Evolutionary conservation across 2,888 invertebrate species (phyloP).

Genomic region (Schizotus pectinicornis): DNA sequence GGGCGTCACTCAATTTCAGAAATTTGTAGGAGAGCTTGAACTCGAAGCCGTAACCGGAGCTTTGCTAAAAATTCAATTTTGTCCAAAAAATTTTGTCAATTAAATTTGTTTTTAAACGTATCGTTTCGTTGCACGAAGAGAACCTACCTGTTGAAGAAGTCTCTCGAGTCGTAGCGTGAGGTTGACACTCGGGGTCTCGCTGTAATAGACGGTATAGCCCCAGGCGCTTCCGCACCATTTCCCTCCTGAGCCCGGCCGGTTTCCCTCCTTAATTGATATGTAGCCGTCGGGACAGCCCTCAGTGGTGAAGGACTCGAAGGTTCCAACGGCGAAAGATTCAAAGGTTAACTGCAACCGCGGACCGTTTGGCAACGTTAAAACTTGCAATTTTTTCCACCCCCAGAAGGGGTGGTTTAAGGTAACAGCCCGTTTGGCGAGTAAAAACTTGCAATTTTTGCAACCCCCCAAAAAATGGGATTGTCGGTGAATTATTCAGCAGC

Average conservation of each 20-base stretch:
- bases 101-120: no score
- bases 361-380: background rate
- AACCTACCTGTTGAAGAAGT: constrained; percentile 73
- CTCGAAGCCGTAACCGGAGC: constrained; percentile 80
- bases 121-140: no score
- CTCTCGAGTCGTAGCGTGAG: constrained; percentile 74
- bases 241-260: constrained; percentile 74
- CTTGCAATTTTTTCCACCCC: background rate
- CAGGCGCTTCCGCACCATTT: constrained; percentile 86
- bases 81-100: no score
- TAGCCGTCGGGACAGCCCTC: constrained; percentile 84
- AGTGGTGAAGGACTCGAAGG: constrained; percentile 77
- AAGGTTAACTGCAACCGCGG: constrained; percentile 70
- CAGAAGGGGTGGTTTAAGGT: no score
- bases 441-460: no score
- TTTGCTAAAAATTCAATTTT: no score
- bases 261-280: constrained; percentile 77
- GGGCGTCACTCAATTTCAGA: constrained; percentile 76
- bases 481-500: no score
- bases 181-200: constrained; percentile 80
- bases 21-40: constrained; percentile 87
- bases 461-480: no score
- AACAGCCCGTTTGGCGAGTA: no score
- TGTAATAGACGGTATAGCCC: constrained; percentile 86
- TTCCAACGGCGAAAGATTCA: constrained; percentile 83